These are phyloP conservation scores for Australoheros facetus DNA, from an alignment of 2,797 vertebrate species.

Conservation along the genomic window DNA sequence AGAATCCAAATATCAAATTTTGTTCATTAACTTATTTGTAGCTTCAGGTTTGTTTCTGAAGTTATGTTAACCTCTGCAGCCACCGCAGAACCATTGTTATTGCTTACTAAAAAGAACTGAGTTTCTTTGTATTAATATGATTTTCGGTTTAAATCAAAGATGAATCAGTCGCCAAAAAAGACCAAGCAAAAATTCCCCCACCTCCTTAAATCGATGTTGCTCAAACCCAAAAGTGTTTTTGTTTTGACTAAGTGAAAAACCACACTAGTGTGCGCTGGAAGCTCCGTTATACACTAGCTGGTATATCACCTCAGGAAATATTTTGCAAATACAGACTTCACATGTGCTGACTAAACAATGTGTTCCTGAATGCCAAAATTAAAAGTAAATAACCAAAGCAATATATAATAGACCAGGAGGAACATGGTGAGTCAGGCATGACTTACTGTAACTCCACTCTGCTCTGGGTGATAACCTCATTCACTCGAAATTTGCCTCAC, in stretches of 20 bases:
- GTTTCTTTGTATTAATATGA: slow-evolving; percentile 77
- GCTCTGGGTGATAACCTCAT: slow-evolving; percentile 52
- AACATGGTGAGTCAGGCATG: slow-evolving; percentile 57
- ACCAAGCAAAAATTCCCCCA: slow-evolving; percentile 69
- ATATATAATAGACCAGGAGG: slow-evolving; percentile 49
- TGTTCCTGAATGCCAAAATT: slow-evolving; percentile 62
- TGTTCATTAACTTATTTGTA: background rate
- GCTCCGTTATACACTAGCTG: slow-evolving; percentile 71
- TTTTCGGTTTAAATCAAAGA: slow-evolving; percentile 63
- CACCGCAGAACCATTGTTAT: slow-evolving; percentile 8
- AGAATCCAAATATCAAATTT: background rate
- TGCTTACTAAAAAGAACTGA: slow-evolving; percentile 43
- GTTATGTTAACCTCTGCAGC: slow-evolving; percentile 35
- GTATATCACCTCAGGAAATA: slow-evolving; percentile 83
- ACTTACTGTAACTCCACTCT: slow-evolving; percentile 63
- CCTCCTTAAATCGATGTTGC: slow-evolving; percentile 76
- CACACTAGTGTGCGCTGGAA: slow-evolving; percentile 76
- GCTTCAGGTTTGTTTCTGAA: background rate
- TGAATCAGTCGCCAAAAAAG: slow-evolving; percentile 69
- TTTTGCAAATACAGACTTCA: slow-evolving; percentile 67
- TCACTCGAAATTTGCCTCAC: slow-evolving; percentile 50
- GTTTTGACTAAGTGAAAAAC: slow-evolving; percentile 90
- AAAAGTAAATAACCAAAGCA: slow-evolving; percentile 70
- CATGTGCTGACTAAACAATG: slow-evolving; percentile 73
- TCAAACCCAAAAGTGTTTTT: slow-evolving; percentile 84